phyloP scores from a whole-genome alignment of 1,140 invertebrate species.

The Ceratosolen solmsi region DNA sequence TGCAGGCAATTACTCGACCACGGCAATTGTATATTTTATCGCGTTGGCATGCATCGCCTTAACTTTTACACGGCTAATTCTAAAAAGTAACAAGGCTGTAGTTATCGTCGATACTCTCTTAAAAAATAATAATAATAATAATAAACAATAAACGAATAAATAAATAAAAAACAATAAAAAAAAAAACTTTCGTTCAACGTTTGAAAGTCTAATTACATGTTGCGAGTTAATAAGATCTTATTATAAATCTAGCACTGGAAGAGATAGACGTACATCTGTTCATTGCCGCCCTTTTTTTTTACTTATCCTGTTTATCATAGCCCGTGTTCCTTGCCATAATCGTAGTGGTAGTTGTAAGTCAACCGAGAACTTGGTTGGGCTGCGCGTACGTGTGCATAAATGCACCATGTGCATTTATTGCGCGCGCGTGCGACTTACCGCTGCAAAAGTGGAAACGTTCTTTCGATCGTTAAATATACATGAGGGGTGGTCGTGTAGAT shows the following conservation, averaged over 20 bases:
- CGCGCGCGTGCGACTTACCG: constrained; percentile 16
- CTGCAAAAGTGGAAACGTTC: constrained; percentile 51
- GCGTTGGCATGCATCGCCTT: neutral
- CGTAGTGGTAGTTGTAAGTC: constrained; percentile 2
- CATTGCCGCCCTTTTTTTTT: constrained; percentile 21
- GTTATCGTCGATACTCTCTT: neutral
- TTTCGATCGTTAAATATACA: constrained; percentile 63
- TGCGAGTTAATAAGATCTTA: neutral
- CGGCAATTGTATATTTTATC: neutral
- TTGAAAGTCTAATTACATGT: neutral
- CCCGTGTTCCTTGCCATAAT: constrained; percentile 3
- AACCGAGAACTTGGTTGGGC: neutral
- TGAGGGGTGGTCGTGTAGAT: constrained; percentile 52
- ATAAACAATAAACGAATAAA: too few species aligned
- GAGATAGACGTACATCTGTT: neutral
- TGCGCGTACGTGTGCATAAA: neutral
- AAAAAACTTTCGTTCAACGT: neutral
- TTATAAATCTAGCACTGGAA: neutral
- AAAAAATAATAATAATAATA: too few species aligned
- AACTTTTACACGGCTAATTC: neutral
- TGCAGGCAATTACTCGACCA: neutral
- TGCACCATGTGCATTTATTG: constrained; percentile 44
- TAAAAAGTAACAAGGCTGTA: neutral
- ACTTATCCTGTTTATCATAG: constrained; percentile 3
- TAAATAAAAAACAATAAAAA: too few species aligned